Conservation (phyloP, 2,888 invertebrate species). For the Theodoxus fluviatilis region DNA sequence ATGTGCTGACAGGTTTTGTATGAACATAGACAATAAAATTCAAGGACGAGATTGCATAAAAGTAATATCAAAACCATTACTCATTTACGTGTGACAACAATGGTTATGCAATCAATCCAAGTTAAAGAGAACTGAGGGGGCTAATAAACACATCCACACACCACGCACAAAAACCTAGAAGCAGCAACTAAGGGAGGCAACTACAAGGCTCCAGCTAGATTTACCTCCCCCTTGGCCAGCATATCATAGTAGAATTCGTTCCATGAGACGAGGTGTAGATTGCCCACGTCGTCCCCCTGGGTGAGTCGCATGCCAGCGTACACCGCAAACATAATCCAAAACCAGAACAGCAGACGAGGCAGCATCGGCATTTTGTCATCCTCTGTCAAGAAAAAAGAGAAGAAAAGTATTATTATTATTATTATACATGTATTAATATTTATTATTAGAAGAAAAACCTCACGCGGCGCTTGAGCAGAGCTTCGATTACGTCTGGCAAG, state of each 20-base stretch:
- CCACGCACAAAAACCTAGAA: not conserved
- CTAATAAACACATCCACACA: not conserved
- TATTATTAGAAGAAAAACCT: not conserved
- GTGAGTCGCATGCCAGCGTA: slow-evolving; percentile 24
- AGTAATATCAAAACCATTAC: too few relatives aligned
- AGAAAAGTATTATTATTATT: slow-evolving; percentile 7
- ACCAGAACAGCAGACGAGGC: slow-evolving; percentile 39
- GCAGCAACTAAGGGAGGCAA: not conserved
- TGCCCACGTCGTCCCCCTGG: slow-evolving; percentile 30
- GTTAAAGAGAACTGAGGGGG: too few relatives aligned
- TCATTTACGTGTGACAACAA: too few relatives aligned
- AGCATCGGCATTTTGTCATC: slow-evolving; percentile 41
- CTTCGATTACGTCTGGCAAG: too few relatives aligned
- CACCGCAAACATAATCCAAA: slow-evolving; percentile 37
- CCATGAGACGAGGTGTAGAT: slow-evolving; percentile 77
- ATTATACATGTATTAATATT: slow-evolving; percentile 1
- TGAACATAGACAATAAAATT: too few relatives aligned
- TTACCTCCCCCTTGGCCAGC: slow-evolving; percentile 88
- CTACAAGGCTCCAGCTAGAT: not conserved
- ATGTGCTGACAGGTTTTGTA: too few relatives aligned
- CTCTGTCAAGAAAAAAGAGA: slow-evolving; percentile 12
- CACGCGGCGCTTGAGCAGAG: too few relatives aligned
- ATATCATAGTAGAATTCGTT: slow-evolving; percentile 95
- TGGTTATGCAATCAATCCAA: too few relatives aligned
- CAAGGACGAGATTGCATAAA: too few relatives aligned